Evolutionary conservation across 2,113 vertebrate species (phyloP).

Genomic region (Amazona guildingii): DNA sequence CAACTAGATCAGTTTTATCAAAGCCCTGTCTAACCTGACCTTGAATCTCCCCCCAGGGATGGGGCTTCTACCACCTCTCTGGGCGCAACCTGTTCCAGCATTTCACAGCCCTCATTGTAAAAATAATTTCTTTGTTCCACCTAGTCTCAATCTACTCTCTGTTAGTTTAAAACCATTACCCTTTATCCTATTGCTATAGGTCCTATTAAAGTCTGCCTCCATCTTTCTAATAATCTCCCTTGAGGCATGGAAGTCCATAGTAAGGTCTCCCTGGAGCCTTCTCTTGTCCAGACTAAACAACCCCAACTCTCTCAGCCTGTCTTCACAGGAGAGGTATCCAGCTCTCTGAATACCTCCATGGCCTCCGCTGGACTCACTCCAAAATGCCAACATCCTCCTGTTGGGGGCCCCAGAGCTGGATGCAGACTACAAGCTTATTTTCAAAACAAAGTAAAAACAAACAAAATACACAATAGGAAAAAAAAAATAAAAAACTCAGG

Average conservation of each 20-base stretch:
- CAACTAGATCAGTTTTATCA: neutral
- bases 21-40: rapidly evolving
- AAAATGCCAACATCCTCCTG: neutral
- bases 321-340: neutral
- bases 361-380: neutral
- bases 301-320: neutral
- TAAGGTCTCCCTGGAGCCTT: neutral
- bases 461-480: neutral
- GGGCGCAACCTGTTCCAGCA: rapidly evolving
- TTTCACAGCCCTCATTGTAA: rapidly evolving
- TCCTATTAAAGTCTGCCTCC: neutral
- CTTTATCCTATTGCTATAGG: neutral
- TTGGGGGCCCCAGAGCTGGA: neutral
- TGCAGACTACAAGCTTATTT: neutral
- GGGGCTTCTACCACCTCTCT: neutral
- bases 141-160: neutral
- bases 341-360: neutral
- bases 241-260: neutral
- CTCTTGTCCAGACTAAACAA: neutral
- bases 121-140: neutral
- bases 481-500: neutral
- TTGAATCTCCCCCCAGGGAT: neutral
- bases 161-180: neutral
- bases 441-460: neutral
- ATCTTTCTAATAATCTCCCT: neutral